Evolutionary conservation across 2,797 vertebrate genomes (phyloP).

Genomic region (Lophius americanus): DNA sequence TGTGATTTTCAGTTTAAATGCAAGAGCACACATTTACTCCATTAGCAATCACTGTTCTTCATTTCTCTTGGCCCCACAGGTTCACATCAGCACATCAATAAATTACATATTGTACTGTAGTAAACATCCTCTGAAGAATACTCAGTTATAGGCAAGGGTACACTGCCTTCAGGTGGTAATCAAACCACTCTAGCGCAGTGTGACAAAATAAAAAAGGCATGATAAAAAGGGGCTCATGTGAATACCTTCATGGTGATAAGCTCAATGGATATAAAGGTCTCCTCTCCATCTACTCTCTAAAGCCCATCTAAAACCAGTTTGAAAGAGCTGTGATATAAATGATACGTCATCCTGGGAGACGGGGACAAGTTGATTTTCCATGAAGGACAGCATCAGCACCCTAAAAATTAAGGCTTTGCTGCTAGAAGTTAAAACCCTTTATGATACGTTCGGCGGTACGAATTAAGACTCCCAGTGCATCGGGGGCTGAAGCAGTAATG

Average conservation of each 20-base stretch:
- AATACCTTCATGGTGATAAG: neutral
- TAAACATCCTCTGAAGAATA: constrained; percentile 67
- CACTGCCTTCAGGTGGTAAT: constrained; percentile 31
- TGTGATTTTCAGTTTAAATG: constrained; percentile 81
- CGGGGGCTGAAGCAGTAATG: constrained; percentile 35
- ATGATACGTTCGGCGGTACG: constrained; percentile 21
- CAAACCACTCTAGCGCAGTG: constrained; percentile 16
- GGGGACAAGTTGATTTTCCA: constrained; percentile 20
- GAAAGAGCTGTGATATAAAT: constrained; percentile 25
- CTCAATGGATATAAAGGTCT: constrained; percentile 6
- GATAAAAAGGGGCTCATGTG: constrained; percentile 4
- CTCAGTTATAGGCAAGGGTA: constrained; percentile 59
- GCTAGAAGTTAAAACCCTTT: constrained; percentile 41
- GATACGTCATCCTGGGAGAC: constrained; percentile 50
- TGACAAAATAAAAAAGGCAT: constrained; percentile 4
- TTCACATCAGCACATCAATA: constrained; percentile 79
- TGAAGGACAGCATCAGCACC: constrained; percentile 47
- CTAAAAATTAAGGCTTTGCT: constrained; percentile 52
- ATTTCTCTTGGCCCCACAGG: constrained; percentile 61
- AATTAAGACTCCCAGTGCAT: constrained; percentile 13
- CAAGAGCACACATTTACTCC: constrained; percentile 72
- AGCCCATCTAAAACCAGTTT: constrained; percentile 34
- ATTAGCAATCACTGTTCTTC: constrained; percentile 62
- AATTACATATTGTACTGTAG: constrained; percentile 78
- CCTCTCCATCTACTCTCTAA: constrained; percentile 21